These are phyloP conservation scores for Leucoraja ocellata DNA, from an alignment of 2,797 vertebrate species.

Conservation along the genomic window DNA sequence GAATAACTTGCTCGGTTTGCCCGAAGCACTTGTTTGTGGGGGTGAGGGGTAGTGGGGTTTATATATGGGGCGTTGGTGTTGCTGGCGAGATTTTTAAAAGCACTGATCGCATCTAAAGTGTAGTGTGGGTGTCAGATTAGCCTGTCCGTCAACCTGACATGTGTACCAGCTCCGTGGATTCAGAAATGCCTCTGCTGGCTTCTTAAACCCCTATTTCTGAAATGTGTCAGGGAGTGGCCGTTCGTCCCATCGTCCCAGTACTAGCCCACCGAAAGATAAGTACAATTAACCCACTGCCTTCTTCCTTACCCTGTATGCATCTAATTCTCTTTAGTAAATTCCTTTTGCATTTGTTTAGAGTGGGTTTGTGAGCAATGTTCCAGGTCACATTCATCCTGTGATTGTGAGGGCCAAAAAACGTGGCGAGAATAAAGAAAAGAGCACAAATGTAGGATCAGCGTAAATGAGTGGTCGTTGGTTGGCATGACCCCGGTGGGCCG, in stretches of 20 bases:
- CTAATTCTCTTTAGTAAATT: background rate
- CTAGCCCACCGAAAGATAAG: background rate
- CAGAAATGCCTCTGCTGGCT: background rate
- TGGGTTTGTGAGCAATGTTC: too few relatives aligned
- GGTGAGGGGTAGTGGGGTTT: background rate
- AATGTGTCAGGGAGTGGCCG: background rate
- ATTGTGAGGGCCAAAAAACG: too few relatives aligned
- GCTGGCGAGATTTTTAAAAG: background rate
- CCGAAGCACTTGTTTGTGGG: background rate
- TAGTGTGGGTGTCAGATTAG: background rate
- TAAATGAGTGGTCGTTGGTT: too few relatives aligned
- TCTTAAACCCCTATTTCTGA: background rate
- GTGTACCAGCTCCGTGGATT: background rate
- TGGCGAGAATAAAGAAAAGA: too few relatives aligned
- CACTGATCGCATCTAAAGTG: background rate
- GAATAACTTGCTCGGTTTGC: background rate
- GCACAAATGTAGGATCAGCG: too few relatives aligned
- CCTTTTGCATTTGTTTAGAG: too few relatives aligned
- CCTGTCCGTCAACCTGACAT: background rate
- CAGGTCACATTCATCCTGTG: background rate
- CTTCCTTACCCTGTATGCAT: background rate
- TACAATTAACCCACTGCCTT: background rate
- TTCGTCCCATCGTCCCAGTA: background rate
- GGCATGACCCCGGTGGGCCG: too few relatives aligned
- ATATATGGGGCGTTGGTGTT: background rate